Base-by-base conservation (phyloP, 2,113 vertebrate species). In the Pedetes capensis region DNA sequence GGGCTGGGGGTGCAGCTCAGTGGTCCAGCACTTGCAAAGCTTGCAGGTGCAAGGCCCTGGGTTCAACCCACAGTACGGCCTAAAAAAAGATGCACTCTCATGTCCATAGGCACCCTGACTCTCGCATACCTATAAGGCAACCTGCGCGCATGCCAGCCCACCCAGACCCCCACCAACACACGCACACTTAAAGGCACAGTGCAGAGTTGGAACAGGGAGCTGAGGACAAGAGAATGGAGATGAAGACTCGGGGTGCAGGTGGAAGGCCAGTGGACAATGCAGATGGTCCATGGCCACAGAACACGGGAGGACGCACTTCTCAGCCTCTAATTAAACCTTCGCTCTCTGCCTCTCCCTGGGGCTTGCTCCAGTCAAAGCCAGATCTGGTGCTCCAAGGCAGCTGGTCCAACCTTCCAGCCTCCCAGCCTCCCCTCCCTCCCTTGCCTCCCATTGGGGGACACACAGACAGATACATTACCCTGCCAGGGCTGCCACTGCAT, bases 381-480 rank as follows among this genome's bases (percentile, higher is more conserved):
- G 51, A 12, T 20, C 22, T 64, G 64, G 5, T 14, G 22, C 75
- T 51, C 0, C 2, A 1, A 53, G 34, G 63, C 32, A 25, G n/a
- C 1, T 2, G 1, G 7, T 18, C n/a, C 68, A 13, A 4, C 84
- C 6, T 37, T 13, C 29, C 7, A 72, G 16, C 27, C 37, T 23
- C 68, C 59, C 22, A 0, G 5, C 9, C 1, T 22, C 16, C 20
- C 34, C 32, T 37, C 0, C 18, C 16, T 22, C 14, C 4, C 25
- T 8, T 3, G 0, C 8, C 0, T 1, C 71, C 87, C 76, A 39
- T 34, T 14, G 34, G 7, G 32, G 78, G 34, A 14, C 25, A 8
- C 61, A 1, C 10, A 2, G 10, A 39, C 17, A 63, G 1, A 20
- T 80, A 87, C 74, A 23, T 99, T 98, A 99, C 99, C 98, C 61